Conservation (phyloP, 2,113 vertebrate genomes). For the Bubo scandiacus region DNA sequence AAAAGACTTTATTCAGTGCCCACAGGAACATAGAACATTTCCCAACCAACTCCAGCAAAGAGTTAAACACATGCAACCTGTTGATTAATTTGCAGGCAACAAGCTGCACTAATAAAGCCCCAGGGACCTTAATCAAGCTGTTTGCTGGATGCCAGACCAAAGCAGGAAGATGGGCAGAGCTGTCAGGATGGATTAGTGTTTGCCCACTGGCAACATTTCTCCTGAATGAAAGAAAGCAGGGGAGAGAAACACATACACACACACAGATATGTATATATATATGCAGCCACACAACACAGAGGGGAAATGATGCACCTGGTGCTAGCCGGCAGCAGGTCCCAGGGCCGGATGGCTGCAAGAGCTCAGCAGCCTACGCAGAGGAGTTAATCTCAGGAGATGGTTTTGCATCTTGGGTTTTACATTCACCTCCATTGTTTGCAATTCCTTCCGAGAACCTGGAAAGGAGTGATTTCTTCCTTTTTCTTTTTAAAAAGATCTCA, state of each 20-base stretch:
- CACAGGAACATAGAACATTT: background rate
- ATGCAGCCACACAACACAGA: background rate
- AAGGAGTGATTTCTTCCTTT: background rate
- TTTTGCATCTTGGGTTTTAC: conserved; percentile 1
- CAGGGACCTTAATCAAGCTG: conserved; percentile 46
- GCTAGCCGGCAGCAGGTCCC: background rate
- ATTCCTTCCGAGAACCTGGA: background rate
- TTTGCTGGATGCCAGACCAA: conserved; percentile 42
- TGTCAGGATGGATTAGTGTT: conserved; percentile 55
- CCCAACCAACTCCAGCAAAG: background rate
- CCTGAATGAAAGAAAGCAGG: background rate
- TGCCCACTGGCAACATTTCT: conserved; percentile 7
- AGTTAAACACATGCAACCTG: conserved; percentile 48
- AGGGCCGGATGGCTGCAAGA: background rate
- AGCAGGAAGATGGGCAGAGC: conserved; percentile 58
- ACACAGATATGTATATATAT: no score
- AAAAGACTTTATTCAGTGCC: background rate
- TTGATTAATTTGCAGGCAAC: conserved; percentile 62
- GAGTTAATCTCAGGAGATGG: background rate
- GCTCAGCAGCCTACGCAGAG: background rate
- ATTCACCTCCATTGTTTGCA: background rate
- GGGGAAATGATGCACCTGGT: background rate
- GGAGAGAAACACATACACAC: background rate
- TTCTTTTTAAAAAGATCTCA: background rate
- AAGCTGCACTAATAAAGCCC: conserved; percentile 49